Evolutionary conservation across 2,113 vertebrate genomes (phyloP).

Genomic region (Pseudorhombus dupliciocellatus): DNA sequence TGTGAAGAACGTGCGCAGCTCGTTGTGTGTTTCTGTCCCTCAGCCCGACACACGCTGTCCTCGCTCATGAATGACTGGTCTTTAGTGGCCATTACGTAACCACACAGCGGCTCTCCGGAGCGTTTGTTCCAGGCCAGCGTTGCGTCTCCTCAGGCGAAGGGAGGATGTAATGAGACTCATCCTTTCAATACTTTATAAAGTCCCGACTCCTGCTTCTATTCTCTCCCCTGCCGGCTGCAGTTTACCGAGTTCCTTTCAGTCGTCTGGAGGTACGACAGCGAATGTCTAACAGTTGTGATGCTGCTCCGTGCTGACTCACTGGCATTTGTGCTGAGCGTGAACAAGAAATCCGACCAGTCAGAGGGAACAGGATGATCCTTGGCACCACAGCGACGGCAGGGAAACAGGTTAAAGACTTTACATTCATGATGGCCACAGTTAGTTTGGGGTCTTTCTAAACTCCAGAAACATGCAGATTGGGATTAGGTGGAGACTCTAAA

Average conservation of each 20-base stretch:
- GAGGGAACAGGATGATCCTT: too few relatives aligned
- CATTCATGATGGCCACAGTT: too few relatives aligned
- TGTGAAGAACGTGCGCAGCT: conserved; percentile 1
- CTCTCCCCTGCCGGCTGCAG: background rate
- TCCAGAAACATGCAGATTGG: too few relatives aligned
- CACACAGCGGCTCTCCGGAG: conserved; percentile 49
- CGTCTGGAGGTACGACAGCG: conserved; percentile 4
- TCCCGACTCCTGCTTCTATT: conserved; percentile 18
- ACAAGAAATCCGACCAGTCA: background rate
- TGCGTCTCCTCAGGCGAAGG: conserved; percentile 37
- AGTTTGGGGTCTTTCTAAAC: too few relatives aligned
- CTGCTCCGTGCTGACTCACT: conserved; percentile 43
- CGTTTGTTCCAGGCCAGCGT: conserved; percentile 27
- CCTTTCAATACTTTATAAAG: conserved; percentile 59
- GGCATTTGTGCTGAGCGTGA: conserved; percentile 7
- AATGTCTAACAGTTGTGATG: too few relatives aligned
- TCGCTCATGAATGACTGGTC: conserved; percentile 58
- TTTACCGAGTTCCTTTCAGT: background rate
- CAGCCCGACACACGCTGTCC: conserved; percentile 28
- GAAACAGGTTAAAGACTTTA: too few relatives aligned
- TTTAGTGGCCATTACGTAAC: conserved; percentile 62
- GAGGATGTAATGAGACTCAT: conserved; percentile 43
- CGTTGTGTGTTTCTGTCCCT: conserved; percentile 7
- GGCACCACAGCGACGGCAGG: too few relatives aligned
- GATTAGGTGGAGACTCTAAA: too few relatives aligned